Percentiles rank a stretch among this genome's conserved stretches.
These are phyloP conservation scores for Chelon labrosus DNA, from an alignment of 2,797 vertebrate genomes.

Conservation along the genomic window DNA sequence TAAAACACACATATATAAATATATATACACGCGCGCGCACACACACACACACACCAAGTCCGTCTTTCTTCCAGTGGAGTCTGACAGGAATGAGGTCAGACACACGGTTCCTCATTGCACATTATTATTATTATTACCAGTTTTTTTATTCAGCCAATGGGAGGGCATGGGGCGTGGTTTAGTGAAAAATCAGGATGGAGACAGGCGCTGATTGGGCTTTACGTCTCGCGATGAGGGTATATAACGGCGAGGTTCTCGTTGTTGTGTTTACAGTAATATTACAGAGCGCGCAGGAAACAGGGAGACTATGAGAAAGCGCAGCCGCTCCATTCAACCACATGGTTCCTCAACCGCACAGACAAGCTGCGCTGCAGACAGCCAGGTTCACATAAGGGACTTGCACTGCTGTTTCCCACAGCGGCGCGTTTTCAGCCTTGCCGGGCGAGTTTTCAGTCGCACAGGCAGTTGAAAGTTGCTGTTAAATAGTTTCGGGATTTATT, in stretches of 20 bases:
- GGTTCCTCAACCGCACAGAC: conserved; percentile 81
- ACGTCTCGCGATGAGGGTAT: conserved; percentile 88
- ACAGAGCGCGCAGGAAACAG: conserved; percentile 86
- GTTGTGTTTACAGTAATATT: conserved; percentile 90
- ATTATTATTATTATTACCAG: conserved; percentile 95
- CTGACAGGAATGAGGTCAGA: conserved; percentile 99
- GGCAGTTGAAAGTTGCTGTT: conserved; percentile 82
- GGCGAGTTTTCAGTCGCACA: conserved; percentile 85
- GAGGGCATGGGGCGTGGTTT: conserved; percentile 82
- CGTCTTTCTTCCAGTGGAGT: conserved; percentile 87
- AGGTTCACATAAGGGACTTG: conserved; percentile 77
- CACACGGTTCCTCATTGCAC: conserved; percentile 97
- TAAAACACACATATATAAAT: conserved; percentile 65
- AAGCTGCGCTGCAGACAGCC: conserved; percentile 81
- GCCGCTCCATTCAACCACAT: conserved; percentile 86
- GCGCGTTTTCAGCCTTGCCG: conserved; percentile 71
- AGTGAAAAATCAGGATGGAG: conserved; percentile 89
- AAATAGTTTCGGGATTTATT: conserved; percentile 29
- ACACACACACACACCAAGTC: conserved; percentile 73
- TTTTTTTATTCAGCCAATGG: conserved; percentile 91
- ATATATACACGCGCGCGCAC: conserved; percentile 28
- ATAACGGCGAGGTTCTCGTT: conserved; percentile 87
- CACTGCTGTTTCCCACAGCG: conserved; percentile 67
- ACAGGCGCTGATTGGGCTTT: conserved; percentile 90
- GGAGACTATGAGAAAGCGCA: conserved; percentile 89